Evolutionary conservation across 2,888 invertebrate genomes (phyloP).

Genomic region (Zaprionus bogoriensis): DNA sequence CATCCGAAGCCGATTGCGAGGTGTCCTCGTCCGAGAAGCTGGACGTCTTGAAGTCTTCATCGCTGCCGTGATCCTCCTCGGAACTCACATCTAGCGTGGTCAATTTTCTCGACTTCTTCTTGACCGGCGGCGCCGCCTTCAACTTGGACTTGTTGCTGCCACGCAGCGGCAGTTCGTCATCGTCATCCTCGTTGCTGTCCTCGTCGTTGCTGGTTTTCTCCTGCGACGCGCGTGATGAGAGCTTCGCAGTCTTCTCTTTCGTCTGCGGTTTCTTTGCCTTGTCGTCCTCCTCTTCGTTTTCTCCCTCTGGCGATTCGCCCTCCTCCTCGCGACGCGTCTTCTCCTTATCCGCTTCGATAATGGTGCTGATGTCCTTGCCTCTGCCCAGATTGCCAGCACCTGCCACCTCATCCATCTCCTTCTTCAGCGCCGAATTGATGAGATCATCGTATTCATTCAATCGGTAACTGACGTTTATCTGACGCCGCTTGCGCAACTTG

Average conservation of each 20-base stretch:
- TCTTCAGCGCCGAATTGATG: slow-evolving; percentile 94
- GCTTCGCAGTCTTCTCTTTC: slow-evolving; percentile 24
- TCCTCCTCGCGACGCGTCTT: slow-evolving; percentile 79
- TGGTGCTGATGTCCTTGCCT: slow-evolving; percentile 96
- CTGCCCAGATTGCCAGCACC: slow-evolving; percentile 92
- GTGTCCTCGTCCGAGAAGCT: slow-evolving; percentile 84
- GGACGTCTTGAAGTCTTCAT: slow-evolving; percentile 94
- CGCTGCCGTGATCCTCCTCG: slow-evolving; percentile 90
- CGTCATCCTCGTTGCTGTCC: slow-evolving; percentile 72
- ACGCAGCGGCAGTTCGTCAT: slow-evolving; percentile 79
- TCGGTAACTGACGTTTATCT: slow-evolving; percentile 91
- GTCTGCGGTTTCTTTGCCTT: slow-evolving; percentile 16
- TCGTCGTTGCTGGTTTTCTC: slow-evolving; percentile 44
- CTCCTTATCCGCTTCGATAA: slow-evolving; percentile 90
- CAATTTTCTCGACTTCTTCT: slow-evolving; percentile 89
- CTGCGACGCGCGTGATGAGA: neutral
- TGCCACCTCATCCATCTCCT: slow-evolving; percentile 88
- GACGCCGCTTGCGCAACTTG: slow-evolving; percentile 90
- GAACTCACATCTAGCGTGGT: slow-evolving; percentile 92
- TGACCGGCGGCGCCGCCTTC: slow-evolving; percentile 62
- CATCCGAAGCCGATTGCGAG: slow-evolving; percentile 84
- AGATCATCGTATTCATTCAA: slow-evolving; percentile 97
- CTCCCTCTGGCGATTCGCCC: slow-evolving; percentile 60
- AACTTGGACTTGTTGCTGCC: slow-evolving; percentile 58
- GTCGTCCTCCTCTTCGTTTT: slow-evolving; percentile 50